Percentiles rank a stretch among this genome's conserved stretches.
Conservation (phyloP, 2,797 vertebrate species). For the Podargus strigoides region DNA sequence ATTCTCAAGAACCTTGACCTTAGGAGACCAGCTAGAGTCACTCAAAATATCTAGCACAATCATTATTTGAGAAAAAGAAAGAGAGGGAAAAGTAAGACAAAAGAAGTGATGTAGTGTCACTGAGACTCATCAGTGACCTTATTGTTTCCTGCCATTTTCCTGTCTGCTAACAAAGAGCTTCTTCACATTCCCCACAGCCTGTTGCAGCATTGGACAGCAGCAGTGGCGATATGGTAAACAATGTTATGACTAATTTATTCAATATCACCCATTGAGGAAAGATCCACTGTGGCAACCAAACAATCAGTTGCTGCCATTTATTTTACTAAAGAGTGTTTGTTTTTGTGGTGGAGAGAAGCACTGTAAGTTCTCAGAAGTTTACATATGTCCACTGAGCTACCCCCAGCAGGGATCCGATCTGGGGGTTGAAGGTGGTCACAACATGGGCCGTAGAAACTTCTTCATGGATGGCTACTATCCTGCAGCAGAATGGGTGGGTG, state of each 20-base stretch:
- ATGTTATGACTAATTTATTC: background rate
- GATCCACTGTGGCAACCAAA: background rate
- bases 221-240: background rate
- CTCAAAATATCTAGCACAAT: background rate
- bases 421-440: background rate
- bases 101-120: background rate
- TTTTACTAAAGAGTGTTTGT: background rate
- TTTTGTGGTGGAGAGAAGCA: background rate
- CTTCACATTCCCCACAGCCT: background rate
- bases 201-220: background rate
- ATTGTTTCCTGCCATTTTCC: background rate
- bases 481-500: background rate
- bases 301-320: rapidly evolving
- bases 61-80: background rate
- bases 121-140: background rate
- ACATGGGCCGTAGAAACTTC: background rate
- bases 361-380: background rate
- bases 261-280: background rate
- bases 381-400: background rate
- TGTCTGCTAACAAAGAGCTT: background rate
- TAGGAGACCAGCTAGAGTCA: background rate
- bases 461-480: rapidly evolving
- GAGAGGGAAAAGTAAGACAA: background rate
- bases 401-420: background rate
- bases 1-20: background rate